Evolutionary conservation across 2,113 vertebrate species (phyloP).

Genomic region (Festucalex cinctus): DNA sequence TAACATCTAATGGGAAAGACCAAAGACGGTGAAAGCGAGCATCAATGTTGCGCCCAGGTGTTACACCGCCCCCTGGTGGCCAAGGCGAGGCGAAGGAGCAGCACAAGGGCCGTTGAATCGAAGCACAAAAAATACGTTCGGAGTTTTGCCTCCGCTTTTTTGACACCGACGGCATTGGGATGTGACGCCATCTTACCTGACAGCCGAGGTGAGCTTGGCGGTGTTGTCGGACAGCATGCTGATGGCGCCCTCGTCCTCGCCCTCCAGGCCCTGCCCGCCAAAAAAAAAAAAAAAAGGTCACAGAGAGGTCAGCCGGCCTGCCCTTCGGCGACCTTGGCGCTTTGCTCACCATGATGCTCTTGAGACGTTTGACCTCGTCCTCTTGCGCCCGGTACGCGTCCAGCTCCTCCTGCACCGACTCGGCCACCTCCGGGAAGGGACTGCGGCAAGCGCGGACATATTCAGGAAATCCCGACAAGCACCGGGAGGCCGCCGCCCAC

Average conservation of each 20-base stretch:
- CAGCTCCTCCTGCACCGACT: slow-evolving; percentile 94
- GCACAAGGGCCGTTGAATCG: too few relatives aligned
- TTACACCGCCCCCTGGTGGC: too few relatives aligned
- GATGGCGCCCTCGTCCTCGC: slow-evolving; percentile 97
- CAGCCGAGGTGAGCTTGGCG: slow-evolving; percentile 95
- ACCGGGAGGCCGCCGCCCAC: slow-evolving; percentile 4
- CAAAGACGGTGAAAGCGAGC: too few relatives aligned
- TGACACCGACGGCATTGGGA: too few relatives aligned
- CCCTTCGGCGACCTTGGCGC: too few relatives aligned
- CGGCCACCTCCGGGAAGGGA: slow-evolving; percentile 95
- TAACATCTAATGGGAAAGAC: too few relatives aligned
- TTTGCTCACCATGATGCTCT: slow-evolving; percentile 93
- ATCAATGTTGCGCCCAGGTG: background rate
- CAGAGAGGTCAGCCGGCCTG: background rate
- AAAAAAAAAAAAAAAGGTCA: background rate
- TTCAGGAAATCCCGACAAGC: background rate
- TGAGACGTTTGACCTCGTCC: slow-evolving; percentile 94
- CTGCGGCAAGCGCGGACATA: slow-evolving; percentile 56
- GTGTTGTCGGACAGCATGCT: slow-evolving; percentile 99
- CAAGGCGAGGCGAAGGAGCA: background rate
- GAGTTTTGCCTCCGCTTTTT: too few relatives aligned
- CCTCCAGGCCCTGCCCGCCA: slow-evolving; percentile 85
- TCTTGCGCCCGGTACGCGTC: slow-evolving; percentile 93
- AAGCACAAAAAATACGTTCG: too few relatives aligned
- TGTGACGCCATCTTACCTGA: slow-evolving; percentile 76